Conservation (phyloP, 2,797 vertebrate genomes). For the Lutjanus campechanus region DNA sequence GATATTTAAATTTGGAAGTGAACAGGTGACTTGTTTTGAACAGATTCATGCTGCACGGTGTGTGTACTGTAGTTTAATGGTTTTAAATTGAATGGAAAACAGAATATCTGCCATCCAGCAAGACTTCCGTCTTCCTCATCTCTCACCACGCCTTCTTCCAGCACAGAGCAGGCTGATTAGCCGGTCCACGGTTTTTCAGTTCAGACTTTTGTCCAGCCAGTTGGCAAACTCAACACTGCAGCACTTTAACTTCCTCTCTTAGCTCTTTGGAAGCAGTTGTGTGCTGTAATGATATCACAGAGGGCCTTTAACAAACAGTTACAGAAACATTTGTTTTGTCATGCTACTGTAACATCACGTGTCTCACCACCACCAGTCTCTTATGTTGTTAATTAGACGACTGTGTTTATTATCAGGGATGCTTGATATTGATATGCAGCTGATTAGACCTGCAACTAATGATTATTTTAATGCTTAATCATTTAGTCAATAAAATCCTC, state of each 20-base stretch:
- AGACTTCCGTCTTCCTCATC: constrained; percentile 1
- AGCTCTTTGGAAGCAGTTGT: not conserved
- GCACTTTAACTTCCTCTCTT: not conserved
- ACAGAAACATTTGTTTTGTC: not conserved
- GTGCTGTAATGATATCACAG: not conserved
- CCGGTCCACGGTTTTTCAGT: not conserved
- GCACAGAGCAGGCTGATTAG: not conserved
- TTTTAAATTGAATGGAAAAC: not conserved
- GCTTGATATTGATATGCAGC: not conserved
- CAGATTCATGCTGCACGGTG: no score
- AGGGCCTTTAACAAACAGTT: not conserved
- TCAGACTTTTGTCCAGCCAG: constrained; percentile 17
- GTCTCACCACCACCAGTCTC: not conserved
- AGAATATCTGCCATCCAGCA: not conserved
- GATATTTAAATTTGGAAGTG: not conserved
- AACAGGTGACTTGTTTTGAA: not conserved
- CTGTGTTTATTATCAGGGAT: not conserved
- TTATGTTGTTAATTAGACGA: not conserved
- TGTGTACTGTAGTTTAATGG: not conserved
- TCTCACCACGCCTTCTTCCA: constrained; percentile 50
- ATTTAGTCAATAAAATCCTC: no score
- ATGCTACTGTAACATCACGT: not conserved
- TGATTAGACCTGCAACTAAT: no score
- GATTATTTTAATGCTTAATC: no score
- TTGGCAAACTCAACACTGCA: constrained; percentile 18